Conservation (phyloP, 1,140 invertebrate species). For the Ridgeia piscesae region DNA sequence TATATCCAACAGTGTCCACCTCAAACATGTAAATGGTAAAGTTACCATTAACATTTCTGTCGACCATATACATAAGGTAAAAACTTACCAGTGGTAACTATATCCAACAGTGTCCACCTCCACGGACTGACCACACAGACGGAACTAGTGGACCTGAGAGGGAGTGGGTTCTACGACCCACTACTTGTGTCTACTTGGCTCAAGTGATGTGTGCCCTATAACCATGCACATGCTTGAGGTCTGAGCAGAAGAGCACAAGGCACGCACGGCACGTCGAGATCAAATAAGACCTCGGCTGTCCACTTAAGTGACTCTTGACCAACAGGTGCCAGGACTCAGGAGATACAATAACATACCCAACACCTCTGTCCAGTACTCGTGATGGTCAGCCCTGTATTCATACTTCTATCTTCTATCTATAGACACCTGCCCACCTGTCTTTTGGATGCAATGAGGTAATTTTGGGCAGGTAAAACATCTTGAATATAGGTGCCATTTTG, state of each 20-base stretch:
- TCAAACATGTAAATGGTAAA: neutral
- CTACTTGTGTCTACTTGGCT: neutral
- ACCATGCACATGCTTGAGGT: neutral
- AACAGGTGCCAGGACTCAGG: neutral
- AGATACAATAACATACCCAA: neutral
- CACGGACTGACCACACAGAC: neutral
- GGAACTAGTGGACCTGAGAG: neutral
- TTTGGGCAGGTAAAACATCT: too few species aligned
- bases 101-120: neutral
- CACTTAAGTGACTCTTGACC: neutral
- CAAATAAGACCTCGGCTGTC: neutral
- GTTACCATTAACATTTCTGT: too few species aligned
- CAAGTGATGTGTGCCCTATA: neutral
- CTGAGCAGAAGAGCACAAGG: neutral
- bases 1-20: neutral
- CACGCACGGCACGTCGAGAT: neutral
- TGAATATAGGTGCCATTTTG: too few species aligned
- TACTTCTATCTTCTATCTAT: too few species aligned
- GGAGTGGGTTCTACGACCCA: neutral
- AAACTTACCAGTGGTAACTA: neutral
- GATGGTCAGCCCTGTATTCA: too few species aligned
- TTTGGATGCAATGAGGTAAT: too few species aligned
- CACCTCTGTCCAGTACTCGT: neutral
- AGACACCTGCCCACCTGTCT: too few species aligned
- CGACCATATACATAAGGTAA: neutral